Evolutionary conservation across 2,888 invertebrate species (phyloP), one percentile per base, ranked within the genome.

Genomic region (Biston stratarius): DNA sequence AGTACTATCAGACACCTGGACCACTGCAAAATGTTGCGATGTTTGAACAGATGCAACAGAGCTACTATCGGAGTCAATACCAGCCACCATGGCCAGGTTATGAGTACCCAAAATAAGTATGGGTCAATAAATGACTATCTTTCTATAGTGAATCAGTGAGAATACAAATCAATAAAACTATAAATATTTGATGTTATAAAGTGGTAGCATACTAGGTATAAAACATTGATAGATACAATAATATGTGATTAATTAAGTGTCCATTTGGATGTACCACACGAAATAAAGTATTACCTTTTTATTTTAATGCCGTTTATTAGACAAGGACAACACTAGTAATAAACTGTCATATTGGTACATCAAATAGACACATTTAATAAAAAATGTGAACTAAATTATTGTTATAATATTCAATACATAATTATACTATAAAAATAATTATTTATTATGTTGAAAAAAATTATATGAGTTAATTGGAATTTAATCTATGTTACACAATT

Each of bases 1-100:
- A 88, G 2, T 86, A 82, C 63, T 82, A 76, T 64, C 77, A 85
- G 14, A 0, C 48, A 67, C 47, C 60, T 24, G 52, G 48, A 8
- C 49, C 67, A 0, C 15, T 71, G 11, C 74, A 74, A 58, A 75
- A 74, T 24, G 65, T 71, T 3, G 53, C 74, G 8, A 81, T 83
- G 73, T 90, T 85, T 8, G 77, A 81, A 0, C 86, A 88, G 49
- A 81, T 86, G 75, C 81, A 81, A 36, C 80, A 85, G 52, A 81
- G 83, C 45, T 89, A 85, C 64, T 91, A 87, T 51, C 83, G 89
- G 78, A 90, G 87, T 83, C 89, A 88, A 0, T 91, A 90, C 71
- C 88, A 89, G 71, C 77, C 90, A 1, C 90, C 91, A 0, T 92
- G 92, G 91, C 75, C 76, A 8, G 33, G 57, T 6, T 88, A 86